These are phyloP conservation scores for Heterocephalus glaber DNA, from an alignment of 2,113 vertebrate species.

Conservation along the genomic window DNA sequence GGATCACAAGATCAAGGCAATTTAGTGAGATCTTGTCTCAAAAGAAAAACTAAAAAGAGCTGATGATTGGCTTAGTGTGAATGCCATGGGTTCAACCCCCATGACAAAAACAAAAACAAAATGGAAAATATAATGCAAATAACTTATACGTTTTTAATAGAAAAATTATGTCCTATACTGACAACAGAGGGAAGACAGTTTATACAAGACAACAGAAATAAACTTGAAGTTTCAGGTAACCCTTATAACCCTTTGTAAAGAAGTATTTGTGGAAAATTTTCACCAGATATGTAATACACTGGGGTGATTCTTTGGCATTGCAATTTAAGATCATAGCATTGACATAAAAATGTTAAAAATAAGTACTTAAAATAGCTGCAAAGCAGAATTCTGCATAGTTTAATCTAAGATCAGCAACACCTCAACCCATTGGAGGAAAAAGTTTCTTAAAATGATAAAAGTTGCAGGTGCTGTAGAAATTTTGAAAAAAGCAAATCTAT, in stretches of 20 bases:
- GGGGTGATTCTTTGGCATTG: background rate
- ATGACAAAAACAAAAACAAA: background rate
- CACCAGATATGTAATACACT: background rate
- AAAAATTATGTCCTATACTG: constrained; percentile 88
- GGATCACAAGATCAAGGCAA: background rate
- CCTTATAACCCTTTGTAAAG: background rate
- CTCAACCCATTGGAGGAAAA: background rate
- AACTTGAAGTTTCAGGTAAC: constrained; percentile 89
- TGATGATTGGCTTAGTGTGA: background rate
- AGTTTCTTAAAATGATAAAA: background rate
- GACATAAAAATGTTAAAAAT: background rate
- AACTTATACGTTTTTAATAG: constrained; percentile 70
- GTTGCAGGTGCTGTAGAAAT: background rate
- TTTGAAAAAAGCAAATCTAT: background rate
- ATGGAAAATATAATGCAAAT: background rate
- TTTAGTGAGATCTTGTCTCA: background rate
- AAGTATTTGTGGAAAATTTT: constrained; percentile 32
- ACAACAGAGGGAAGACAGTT: constrained; percentile 85
- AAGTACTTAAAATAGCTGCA: background rate
- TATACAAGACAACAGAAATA: constrained; percentile 83
- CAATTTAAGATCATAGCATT: background rate
- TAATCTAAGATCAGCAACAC: background rate
- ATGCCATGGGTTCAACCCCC: background rate
- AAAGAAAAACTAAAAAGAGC: background rate
- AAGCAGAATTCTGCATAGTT: background rate